These are phyloP conservation scores for Charaxes varanes DNA, from an alignment of 1,140 invertebrate genomes.

Conservation along the genomic window DNA sequence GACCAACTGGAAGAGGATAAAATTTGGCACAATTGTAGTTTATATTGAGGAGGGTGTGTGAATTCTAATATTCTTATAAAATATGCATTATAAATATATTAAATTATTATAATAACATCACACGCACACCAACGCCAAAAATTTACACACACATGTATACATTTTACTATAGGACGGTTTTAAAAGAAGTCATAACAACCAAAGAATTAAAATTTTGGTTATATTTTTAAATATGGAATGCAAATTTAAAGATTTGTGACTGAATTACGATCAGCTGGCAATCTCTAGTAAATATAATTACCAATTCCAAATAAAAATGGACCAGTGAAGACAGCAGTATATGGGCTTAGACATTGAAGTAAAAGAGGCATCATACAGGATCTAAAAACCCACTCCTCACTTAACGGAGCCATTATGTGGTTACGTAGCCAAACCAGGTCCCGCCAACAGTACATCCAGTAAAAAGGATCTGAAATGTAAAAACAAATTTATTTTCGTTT, in stretches of 20 bases:
- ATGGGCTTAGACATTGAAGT: constrained; percentile 86
- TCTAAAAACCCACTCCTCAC: constrained; percentile 95
- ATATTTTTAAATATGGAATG: too few relatives aligned
- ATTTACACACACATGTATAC: too few relatives aligned
- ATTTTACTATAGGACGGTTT: not conserved
- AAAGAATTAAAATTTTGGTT: not conserved
- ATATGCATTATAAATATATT: too few relatives aligned
- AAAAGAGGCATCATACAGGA: constrained; percentile 95
- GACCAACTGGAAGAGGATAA: too few relatives aligned
- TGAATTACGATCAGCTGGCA: too few relatives aligned
- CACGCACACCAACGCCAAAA: too few relatives aligned
- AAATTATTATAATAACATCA: too few relatives aligned
- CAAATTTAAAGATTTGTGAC: too few relatives aligned
- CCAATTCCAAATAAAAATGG: constrained; percentile 94
- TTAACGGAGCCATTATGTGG: constrained; percentile 92
- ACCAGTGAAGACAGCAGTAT: constrained; percentile 86
- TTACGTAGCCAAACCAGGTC: constrained; percentile 92
- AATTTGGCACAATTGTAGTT: too few relatives aligned
- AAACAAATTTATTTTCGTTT: constrained; percentile 2
- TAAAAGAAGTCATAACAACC: not conserved
- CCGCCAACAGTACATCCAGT: constrained; percentile 82
- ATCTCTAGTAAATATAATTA: constrained; percentile 57
- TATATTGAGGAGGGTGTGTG: too few relatives aligned
- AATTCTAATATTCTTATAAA: too few relatives aligned
- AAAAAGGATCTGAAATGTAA: constrained; percentile 78